A percentile compares a stretch with the other conserved stretches of the same genome.
Conservation (phyloP, 2,888 invertebrate genomes). For the Stenurella melanura region DNA sequence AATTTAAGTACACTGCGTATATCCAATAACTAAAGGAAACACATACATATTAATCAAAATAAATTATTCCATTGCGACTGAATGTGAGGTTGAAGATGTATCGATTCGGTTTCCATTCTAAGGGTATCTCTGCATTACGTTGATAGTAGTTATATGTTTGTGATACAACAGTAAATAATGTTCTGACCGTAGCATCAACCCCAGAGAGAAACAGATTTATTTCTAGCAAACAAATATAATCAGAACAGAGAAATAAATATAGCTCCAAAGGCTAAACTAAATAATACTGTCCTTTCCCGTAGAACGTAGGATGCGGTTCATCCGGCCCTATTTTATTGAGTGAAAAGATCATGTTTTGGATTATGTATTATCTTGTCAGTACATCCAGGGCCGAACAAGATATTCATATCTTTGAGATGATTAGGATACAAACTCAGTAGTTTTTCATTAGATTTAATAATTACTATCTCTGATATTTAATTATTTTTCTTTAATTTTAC, state of each 20-base stretch:
- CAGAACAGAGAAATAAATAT: slow-evolving; percentile 39
- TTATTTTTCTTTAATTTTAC: no score
- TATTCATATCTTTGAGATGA: not conserved
- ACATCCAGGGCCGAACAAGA: not conserved
- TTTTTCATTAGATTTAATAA: no score
- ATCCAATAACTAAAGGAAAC: no score
- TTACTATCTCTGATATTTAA: no score
- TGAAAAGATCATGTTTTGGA: not conserved
- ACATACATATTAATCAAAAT: no score
- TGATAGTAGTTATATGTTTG: slow-evolving; percentile 31
- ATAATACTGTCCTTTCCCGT: slow-evolving; percentile 9
- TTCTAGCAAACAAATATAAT: slow-evolving; percentile 40
- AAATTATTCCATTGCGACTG: not conserved
- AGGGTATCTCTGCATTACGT: slow-evolving; percentile 22
- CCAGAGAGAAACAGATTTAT: slow-evolving; percentile 34
- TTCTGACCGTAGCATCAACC: slow-evolving; percentile 25
- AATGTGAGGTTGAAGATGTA: slow-evolving; percentile 8
- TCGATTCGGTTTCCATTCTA: slow-evolving; percentile 23
- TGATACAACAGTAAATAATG: slow-evolving; percentile 39
- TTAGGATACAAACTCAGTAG: not conserved
- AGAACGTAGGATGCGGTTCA: slow-evolving; percentile 14
- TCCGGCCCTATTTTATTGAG: slow-evolving; percentile 2
- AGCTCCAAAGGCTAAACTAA: slow-evolving; percentile 34
- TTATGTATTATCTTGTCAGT: not conserved
- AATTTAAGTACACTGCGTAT: no score